Conservation (phyloP, 2,888 invertebrate genomes). For the Portevinia maculata region DNA sequence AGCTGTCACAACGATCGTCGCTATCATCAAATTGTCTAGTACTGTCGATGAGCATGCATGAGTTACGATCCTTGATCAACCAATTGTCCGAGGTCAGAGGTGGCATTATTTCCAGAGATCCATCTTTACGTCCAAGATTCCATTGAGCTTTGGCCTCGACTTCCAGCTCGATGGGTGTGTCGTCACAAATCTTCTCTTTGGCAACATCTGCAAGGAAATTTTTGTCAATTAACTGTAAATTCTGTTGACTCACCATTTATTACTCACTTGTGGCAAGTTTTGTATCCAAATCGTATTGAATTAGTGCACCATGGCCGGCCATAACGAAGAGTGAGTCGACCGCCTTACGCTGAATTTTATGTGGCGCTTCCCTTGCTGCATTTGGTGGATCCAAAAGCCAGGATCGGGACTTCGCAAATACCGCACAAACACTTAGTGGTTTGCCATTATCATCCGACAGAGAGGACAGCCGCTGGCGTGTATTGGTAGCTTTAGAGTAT, state of each 20-base stretch:
- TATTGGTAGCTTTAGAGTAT: constrained; percentile 60
- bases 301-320: constrained; percentile 93
- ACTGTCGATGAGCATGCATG: constrained; percentile 79
- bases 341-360: constrained; percentile 84
- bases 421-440: constrained; percentile 90
- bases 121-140: constrained; percentile 87
- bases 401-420: constrained; percentile 90
- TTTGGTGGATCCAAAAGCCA: constrained; percentile 86
- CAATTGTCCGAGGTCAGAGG: constrained; percentile 90
- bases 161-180: constrained; percentile 92
- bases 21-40: constrained; percentile 79
- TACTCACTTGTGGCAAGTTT: constrained; percentile 84
- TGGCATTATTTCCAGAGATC: constrained; percentile 87
- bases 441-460: constrained; percentile 88
- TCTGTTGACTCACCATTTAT: background rate
- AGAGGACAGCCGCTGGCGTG: constrained; percentile 88
- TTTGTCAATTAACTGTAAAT: background rate
- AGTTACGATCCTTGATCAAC: constrained; percentile 84
- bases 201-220: constrained; percentile 85
- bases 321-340: constrained; percentile 95
- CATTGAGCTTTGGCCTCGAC: constrained; percentile 95
- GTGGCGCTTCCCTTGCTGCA: constrained; percentile 81
- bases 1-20: constrained; percentile 89
- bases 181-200: constrained; percentile 93
- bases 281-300: constrained; percentile 95